phyloP scores from a whole-genome alignment of 2,113 vertebrate genomes.

The Anas platyrhynchos region DNA sequence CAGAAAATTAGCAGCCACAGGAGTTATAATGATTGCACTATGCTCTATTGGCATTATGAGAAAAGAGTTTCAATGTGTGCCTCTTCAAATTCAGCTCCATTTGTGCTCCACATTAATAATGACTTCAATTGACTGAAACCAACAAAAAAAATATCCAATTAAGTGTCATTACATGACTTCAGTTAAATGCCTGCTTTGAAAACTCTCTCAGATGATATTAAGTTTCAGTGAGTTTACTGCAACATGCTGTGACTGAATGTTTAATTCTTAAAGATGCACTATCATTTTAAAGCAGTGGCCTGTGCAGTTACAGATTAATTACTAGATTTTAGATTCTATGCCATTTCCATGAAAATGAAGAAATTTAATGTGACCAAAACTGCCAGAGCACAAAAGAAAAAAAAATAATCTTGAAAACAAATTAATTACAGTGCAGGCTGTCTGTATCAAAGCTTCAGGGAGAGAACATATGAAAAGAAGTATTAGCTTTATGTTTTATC shows the following conservation, averaged over 20 bases:
- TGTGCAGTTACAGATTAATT: neutral
- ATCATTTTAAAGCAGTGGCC: neutral
- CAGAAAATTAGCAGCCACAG: conserved; percentile 16
- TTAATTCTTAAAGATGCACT: conserved; percentile 33
- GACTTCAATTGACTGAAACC: conserved; percentile 53
- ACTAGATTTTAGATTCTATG: neutral
- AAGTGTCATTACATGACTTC: conserved; percentile 61
- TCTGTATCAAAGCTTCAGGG: neutral
- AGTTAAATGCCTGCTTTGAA: conserved; percentile 30
- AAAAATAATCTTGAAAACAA: neutral
- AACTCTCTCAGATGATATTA: conserved; percentile 30
- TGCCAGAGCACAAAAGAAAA: neutral
- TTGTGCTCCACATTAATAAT: conserved; percentile 60
- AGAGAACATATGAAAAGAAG: neutral
- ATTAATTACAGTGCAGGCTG: neutral
- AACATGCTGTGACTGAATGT: neutral
- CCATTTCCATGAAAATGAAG: neutral
- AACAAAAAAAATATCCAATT: conserved; percentile 32
- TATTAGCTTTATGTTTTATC: neutral
- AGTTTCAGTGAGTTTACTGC: conserved; percentile 30
- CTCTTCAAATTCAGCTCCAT: conserved; percentile 64
- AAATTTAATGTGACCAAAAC: neutral
- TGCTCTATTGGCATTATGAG: conserved; percentile 37
- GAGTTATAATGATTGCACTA: conserved; percentile 13
- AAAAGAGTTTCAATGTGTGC: neutral